Base-by-base conservation (phyloP, 2,888 invertebrate genomes). In the Listrodromus nycthemerus region DNA sequence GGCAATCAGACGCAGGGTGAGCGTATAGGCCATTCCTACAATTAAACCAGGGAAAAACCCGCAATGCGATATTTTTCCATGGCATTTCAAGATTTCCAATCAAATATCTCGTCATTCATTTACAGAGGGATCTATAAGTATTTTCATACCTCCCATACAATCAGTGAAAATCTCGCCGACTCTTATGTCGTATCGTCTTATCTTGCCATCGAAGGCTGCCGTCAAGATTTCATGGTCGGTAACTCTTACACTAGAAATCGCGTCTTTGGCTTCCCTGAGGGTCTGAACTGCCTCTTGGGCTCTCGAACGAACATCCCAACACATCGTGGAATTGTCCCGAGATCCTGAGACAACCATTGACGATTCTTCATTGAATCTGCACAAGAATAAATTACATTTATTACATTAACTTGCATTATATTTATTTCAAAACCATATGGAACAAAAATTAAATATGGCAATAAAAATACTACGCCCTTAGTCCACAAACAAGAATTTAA, bases 301-400 rank as follows among this genome's bases (percentile, higher is more conserved):
- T 75, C 95, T 94, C 0, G 96, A 95, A 86, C 96, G 95, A 41
- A 96, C 94, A 93, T 99, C 99, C 98, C 99, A 99, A 88, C 97
- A 96, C 94, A 97, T 96, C 0, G 99, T 97, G 0, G 97, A 96
- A 90, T 99, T 98, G 93, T 99, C 99, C 74, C 98, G 95, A 13
- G 98, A 98, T 0, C 99, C 99, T 1, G 99, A 99, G 37, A 99
- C 94, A 0, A 97, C 97, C 91, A 99, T 95, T 0, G 97, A 96
- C 0, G 99, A 98, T 91, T 99, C 98, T 94, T 99, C 99, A 92
- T 99, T 99, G 92, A 97, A 99, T 87, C 95, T 94, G 6, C n/a
- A 83, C 24, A 33, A 13, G 0, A 45, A 67, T 27, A 33, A 33
- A 69, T 45, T 30, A 4, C 10, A 21, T n/a, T 19, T 21, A 8